Conservation (phyloP, 2,797 vertebrate species). For the Protosalanx chinensis region DNA sequence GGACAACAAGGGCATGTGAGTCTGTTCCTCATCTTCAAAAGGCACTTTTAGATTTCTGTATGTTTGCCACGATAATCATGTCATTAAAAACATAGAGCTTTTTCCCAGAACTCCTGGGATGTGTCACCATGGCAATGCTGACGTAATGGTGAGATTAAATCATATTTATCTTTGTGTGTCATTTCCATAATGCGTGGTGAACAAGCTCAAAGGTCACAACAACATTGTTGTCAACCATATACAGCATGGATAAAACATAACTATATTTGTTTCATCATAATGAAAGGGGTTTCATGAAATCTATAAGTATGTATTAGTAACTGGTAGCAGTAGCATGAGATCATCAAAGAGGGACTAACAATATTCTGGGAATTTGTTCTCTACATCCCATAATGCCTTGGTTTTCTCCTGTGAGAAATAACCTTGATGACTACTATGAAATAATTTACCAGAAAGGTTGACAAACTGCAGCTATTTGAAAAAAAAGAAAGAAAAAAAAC, state of each 20-base stretch:
- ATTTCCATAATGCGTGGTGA: conserved; percentile 30
- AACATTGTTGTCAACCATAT: conserved; percentile 1
- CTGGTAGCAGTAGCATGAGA: conserved; percentile 39
- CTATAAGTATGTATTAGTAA: conserved; percentile 10
- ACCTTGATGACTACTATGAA: conserved; percentile 72
- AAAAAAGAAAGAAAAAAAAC: conserved; percentile 30
- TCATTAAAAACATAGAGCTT: conserved; percentile 43
- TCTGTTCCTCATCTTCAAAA: conserved; percentile 30
- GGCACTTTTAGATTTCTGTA: conserved; percentile 16
- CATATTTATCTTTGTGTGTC: conserved; percentile 49
- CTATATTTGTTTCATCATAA: neutral
- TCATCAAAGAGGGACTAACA: conserved; percentile 52
- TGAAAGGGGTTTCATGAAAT: conserved; percentile 6
- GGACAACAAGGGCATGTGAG: conserved; percentile 44
- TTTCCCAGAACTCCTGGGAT: conserved; percentile 29
- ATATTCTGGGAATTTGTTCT: conserved; percentile 64
- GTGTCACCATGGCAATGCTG: conserved; percentile 47
- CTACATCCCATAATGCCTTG: conserved; percentile 36
- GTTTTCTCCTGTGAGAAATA: conserved; percentile 52
- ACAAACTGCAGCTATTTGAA: conserved; percentile 56
- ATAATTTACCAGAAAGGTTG: conserved; percentile 75
- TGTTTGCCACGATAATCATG: conserved; percentile 15
- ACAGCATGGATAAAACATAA: neutral
- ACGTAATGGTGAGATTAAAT: conserved; percentile 53
- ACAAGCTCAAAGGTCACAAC: conserved; percentile 21